phyloP scores from a whole-genome alignment of 2,888 invertebrate genomes.

The Chouioia cunea region DNA sequence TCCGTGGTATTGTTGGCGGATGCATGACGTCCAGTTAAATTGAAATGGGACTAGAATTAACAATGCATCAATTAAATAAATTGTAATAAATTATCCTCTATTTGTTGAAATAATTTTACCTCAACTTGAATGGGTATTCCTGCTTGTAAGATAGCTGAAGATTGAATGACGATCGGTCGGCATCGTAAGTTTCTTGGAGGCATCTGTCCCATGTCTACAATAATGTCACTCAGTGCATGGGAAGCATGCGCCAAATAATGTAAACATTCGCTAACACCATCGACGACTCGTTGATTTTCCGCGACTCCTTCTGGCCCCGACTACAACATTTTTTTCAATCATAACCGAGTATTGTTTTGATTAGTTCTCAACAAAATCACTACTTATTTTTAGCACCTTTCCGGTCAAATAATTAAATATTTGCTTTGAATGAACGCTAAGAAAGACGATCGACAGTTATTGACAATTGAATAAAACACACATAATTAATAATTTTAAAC shows the following conservation, averaged over 20 bases:
- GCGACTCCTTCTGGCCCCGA: slow-evolving; percentile 66
- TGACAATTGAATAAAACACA: too few relatives aligned
- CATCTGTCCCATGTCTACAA: slow-evolving; percentile 77
- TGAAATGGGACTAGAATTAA: slow-evolving; percentile 58
- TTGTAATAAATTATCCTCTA: neutral
- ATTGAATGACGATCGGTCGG: slow-evolving; percentile 80
- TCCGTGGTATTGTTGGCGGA: slow-evolving; percentile 55
- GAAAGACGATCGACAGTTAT: too few relatives aligned
- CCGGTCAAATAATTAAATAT: too few relatives aligned
- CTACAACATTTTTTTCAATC: slow-evolving; percentile 36
- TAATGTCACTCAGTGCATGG: slow-evolving; percentile 90
- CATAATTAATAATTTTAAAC: too few relatives aligned
- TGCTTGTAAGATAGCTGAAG: slow-evolving; percentile 76
- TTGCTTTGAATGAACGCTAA: too few relatives aligned
- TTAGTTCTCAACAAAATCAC: slow-evolving; percentile 3
- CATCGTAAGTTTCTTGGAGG: slow-evolving; percentile 80
- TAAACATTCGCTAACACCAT: slow-evolving; percentile 82
- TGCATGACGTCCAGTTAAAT: slow-evolving; percentile 56
- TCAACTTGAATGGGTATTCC: slow-evolving; percentile 77
- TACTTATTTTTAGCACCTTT: slow-evolving; percentile 17
- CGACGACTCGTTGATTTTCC: slow-evolving; percentile 77
- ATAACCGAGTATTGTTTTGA: neutral
- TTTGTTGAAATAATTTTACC: slow-evolving; percentile 57
- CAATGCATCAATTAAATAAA: neutral
- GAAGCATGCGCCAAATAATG: slow-evolving; percentile 91